Conservation (phyloP, 2,888 invertebrate species). For the Dynastes hyllus region DNA sequence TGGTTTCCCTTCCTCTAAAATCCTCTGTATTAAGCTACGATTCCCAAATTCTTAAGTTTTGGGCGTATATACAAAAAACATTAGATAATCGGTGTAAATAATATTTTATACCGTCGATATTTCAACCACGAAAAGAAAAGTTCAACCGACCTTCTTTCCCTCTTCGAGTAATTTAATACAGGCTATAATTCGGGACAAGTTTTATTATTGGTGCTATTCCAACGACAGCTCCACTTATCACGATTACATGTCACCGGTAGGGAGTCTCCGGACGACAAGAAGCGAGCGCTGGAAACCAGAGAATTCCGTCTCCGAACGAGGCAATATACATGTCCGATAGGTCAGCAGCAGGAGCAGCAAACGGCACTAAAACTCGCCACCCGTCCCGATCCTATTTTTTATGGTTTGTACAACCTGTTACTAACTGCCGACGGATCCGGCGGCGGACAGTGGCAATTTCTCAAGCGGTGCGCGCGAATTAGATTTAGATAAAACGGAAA, state of each 20-base stretch:
- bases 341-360: background rate
- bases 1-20: no score
- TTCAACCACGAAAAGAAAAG: background rate
- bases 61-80: background rate
- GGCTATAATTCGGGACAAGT: conserved; percentile 54
- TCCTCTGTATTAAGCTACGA: no score
- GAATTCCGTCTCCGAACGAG: conserved; percentile 27
- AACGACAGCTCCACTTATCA: conserved; percentile 57
- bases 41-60: no score
- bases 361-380: background rate
- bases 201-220: conserved; percentile 54
- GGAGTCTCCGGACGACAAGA: conserved; percentile 51
- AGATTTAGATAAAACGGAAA: background rate
- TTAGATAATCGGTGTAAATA: background rate
- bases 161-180: conserved; percentile 55
- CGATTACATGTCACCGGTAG: conserved; percentile 54
- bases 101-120: background rate
- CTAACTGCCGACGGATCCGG: conserved; percentile 38
- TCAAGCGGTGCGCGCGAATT: conserved; percentile 43
- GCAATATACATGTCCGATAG: conserved; percentile 39
- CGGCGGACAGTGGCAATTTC: conserved; percentile 52
- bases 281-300: conserved; percentile 41
- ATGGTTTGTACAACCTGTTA: conserved; percentile 41
- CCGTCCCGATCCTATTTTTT: conserved; percentile 21
- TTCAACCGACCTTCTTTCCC: no score